Evolutionary conservation across 2,113 vertebrate species (phyloP).

Genomic region (Rafetus swinhoei): DNA sequence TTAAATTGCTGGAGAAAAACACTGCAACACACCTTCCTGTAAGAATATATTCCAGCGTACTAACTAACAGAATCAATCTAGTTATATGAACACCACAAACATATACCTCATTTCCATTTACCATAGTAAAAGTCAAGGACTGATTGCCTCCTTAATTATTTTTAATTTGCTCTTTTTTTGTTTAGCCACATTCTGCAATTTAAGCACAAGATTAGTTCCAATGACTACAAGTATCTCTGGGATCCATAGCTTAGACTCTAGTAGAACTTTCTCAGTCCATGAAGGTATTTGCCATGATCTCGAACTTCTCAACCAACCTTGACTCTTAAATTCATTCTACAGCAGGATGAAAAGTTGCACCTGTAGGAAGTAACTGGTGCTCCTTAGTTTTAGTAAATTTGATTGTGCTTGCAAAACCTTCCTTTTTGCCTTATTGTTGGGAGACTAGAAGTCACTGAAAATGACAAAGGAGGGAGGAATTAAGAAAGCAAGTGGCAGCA

Average conservation of each 20-base stretch:
- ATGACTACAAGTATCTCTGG: slow-evolving; percentile 21
- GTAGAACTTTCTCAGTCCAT: not conserved
- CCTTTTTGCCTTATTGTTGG: not conserved
- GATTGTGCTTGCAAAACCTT: not conserved
- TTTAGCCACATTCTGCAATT: slow-evolving; percentile 1
- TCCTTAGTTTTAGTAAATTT: not conserved
- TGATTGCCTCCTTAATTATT: not conserved
- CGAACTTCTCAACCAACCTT: not conserved
- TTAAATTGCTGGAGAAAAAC: slow-evolving; percentile 37
- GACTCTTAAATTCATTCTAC: not conserved
- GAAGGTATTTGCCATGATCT: not conserved
- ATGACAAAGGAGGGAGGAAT: not conserved
- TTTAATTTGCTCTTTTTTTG: not conserved
- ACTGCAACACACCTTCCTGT: slow-evolving; percentile 21
- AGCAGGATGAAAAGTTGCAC: not conserved
- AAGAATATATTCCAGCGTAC: slow-evolving; percentile 18
- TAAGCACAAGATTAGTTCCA: not conserved
- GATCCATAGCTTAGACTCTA: slow-evolving; percentile 1
- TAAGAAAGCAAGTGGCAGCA: not conserved
- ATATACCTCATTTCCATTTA: not conserved
- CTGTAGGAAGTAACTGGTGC: not conserved
- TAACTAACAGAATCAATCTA: slow-evolving; percentile 12
- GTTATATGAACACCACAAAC: slow-evolving; percentile 29
- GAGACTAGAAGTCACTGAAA: not conserved
- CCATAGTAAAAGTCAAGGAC: not conserved